phyloP scores from a whole-genome alignment of 2,797 vertebrate species.

The Pangasius sanitwongsei region DNA sequence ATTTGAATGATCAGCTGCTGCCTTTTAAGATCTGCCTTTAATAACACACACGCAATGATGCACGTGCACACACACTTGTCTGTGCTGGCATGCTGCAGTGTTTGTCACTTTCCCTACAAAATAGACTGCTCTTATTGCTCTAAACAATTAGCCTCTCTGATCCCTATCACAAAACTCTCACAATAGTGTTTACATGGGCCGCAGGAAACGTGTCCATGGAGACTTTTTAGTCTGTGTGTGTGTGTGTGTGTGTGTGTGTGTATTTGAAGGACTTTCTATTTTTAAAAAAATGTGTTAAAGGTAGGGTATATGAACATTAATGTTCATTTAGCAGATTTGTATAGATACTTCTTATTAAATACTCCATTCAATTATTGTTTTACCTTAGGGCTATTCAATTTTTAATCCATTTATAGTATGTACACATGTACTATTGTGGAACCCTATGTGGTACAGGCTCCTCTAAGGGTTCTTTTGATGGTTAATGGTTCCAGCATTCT shows the following conservation, averaged over 20 bases:
- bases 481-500: not conserved
- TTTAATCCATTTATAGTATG: not conserved
- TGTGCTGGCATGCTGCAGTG: constrained; percentile 39
- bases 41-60: not conserved
- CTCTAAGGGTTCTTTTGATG: not conserved
- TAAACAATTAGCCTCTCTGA: constrained; percentile 76
- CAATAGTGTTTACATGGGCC: constrained; percentile 79
- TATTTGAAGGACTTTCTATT: not conserved
- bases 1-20: not conserved
- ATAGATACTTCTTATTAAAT: not conserved
- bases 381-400: not conserved
- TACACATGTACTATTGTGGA: not conserved
- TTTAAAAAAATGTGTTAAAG: not conserved
- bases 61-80: constrained; percentile 35
- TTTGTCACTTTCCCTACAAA: constrained; percentile 54
- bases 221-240: constrained; percentile 54
- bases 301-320: not conserved
- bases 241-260: constrained; percentile 56
- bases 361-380: not conserved
- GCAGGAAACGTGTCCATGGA: constrained; percentile 76
- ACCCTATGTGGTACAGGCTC: not conserved
- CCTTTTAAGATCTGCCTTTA: not conserved
- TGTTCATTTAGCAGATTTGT: not conserved
- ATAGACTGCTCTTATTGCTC: constrained; percentile 67
- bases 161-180: constrained; percentile 69